Evolutionary conservation across 2,797 vertebrate genomes (phyloP).

Genomic region (Alca torda): DNA sequence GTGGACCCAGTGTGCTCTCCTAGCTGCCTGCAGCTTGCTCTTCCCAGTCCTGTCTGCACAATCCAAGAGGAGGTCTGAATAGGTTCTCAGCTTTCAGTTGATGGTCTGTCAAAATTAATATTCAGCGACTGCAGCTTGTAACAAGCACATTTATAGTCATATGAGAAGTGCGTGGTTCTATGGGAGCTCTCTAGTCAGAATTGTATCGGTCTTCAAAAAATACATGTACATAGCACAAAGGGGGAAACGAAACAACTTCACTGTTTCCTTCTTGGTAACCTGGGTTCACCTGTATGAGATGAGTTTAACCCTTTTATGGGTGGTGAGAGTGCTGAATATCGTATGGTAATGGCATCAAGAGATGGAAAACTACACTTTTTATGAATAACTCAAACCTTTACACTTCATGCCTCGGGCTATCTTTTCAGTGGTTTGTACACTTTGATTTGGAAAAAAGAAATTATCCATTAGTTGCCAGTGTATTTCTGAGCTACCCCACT

Average conservation of each 20-base stretch:
- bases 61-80: background rate
- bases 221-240: background rate
- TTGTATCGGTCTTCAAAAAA: background rate
- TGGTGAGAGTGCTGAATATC: background rate
- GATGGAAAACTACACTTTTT: background rate
- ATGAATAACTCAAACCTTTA: background rate
- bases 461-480: background rate
- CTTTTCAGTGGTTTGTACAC: background rate
- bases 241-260: background rate
- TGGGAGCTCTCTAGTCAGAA: background rate
- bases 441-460: background rate
- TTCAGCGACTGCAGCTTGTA: background rate
- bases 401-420: background rate
- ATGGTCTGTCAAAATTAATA: constrained; percentile 24
- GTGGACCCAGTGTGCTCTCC: background rate
- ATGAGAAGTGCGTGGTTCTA: background rate
- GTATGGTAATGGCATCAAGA: background rate
- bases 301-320: constrained; percentile 48
- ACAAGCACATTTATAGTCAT: background rate
- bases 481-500: background rate
- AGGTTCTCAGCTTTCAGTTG: background rate
- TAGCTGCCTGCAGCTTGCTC: background rate
- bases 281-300: constrained; percentile 41
- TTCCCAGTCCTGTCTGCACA: background rate
- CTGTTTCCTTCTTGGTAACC: constrained; percentile 38